Evolutionary conservation across 2,888 invertebrate species (phyloP).

Genomic region (Amphipoea lucens): DNA sequence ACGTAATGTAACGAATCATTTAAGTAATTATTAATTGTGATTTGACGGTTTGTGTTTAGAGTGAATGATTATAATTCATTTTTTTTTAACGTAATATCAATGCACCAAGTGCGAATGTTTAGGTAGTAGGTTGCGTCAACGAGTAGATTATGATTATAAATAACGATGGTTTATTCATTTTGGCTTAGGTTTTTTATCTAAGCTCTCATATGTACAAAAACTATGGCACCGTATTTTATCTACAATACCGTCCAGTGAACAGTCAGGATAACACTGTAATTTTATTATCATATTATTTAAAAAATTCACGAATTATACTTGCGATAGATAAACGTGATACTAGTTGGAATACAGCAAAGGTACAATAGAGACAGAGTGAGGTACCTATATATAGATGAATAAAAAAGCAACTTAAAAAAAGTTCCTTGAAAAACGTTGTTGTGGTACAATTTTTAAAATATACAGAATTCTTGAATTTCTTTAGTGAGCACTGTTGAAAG

Average conservation of each 20-base stretch:
- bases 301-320: slow-evolving; percentile 61
- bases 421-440: slow-evolving; percentile 82
- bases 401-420: slow-evolving; percentile 70
- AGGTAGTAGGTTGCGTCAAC: slow-evolving; percentile 83
- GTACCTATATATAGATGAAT: slow-evolving; percentile 61
- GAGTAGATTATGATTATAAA: slow-evolving; percentile 75
- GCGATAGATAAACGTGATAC: slow-evolving; percentile 67
- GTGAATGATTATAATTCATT: slow-evolving; percentile 77
- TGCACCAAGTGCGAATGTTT: slow-evolving; percentile 88
- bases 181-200: slow-evolving; percentile 75
- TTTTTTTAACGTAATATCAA: slow-evolving; percentile 77
- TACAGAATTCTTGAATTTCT: slow-evolving; percentile 66
- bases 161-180: slow-evolving; percentile 75
- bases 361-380: slow-evolving; percentile 66
- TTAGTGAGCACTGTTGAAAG: slow-evolving; percentile 55
- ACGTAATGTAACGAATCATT: slow-evolving; percentile 66
- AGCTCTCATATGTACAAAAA: slow-evolving; percentile 74
- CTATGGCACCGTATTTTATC: slow-evolving; percentile 82
- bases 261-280: slow-evolving; percentile 69
- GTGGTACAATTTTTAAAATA: slow-evolving; percentile 79
- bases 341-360: slow-evolving; percentile 59
- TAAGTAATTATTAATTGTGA: slow-evolving; percentile 76
- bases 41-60: slow-evolving; percentile 83
- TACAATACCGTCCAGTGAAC: slow-evolving; percentile 89
- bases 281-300: slow-evolving; percentile 71